These are phyloP conservation scores for Eupithecia pulchellata DNA, from an alignment of 2,888 invertebrate genomes.

Conservation along the genomic window DNA sequence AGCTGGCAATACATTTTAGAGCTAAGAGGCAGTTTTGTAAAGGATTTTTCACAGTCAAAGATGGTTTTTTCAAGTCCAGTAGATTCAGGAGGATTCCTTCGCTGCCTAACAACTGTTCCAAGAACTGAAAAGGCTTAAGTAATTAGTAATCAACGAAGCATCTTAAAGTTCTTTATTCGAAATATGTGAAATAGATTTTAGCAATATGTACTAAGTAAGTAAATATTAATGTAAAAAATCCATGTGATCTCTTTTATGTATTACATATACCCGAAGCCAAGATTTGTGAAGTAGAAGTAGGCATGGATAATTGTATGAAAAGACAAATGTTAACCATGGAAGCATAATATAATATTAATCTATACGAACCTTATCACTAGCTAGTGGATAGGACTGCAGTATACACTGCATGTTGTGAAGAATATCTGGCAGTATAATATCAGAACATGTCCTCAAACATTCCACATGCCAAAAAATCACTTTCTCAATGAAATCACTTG, in stretches of 20 bases:
- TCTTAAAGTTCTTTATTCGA: background rate
- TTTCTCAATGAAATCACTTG: slow-evolving; percentile 61
- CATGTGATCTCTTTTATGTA: no score
- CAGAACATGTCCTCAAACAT: slow-evolving; percentile 71
- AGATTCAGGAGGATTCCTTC: slow-evolving; percentile 68
- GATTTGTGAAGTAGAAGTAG: no score
- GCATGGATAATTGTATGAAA: background rate
- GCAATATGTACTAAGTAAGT: background rate
- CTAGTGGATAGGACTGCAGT: slow-evolving; percentile 61
- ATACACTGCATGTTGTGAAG: slow-evolving; percentile 75
- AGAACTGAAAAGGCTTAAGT: slow-evolving; percentile 58
- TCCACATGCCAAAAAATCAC: slow-evolving; percentile 76
- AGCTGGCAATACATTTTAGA: slow-evolving; percentile 67
- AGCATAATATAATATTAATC: background rate
- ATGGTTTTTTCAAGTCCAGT: slow-evolving; percentile 57
- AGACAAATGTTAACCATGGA: background rate
- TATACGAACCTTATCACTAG: slow-evolving; percentile 61
- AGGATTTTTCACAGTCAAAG: slow-evolving; percentile 54
- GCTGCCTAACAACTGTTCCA: slow-evolving; percentile 67
- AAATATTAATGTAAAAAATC: no score
- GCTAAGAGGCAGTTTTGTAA: slow-evolving; percentile 67
- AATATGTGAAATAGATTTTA: background rate
- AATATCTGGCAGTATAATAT: slow-evolving; percentile 74
- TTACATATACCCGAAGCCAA: no score
- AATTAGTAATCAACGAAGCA: background rate